Evolutionary conservation across 2,797 vertebrate genomes (phyloP), one percentile per base, ranked within the genome.

Genomic region (Chanos chanos): DNA sequence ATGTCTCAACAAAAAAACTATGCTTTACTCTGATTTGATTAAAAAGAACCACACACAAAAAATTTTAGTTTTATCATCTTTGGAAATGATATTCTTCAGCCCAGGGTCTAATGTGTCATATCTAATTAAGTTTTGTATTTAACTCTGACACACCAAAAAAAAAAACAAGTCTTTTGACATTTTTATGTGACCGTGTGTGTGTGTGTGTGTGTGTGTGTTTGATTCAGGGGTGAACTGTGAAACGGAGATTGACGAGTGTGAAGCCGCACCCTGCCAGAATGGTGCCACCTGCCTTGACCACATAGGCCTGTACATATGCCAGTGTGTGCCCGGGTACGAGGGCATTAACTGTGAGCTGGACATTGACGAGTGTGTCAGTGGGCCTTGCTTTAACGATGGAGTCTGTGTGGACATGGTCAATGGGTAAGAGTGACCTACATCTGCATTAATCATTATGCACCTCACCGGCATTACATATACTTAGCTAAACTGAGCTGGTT

Each of bases 191-290:
- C 41, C 65, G n/a, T 47, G 4, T 49, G 30, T 45, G 5, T 3
- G 18, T 18, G 5, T 12, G 27, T 45, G 10, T 71, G 49, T 67
- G 25, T 45, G 8, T 58, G 34, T 53, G 24, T 28, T 8, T 58
- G 41, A 53, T 58, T 39, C 73, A 81, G 96, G 94, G 7, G 4
- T 82, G 48, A 87, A 87, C 64, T 99, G 96, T 1, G 91, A 95
- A 77, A 72, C 85, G 57, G 92, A 99, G 71, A 80, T 93, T 2
- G 78, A 98, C 12, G 96, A 99, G 68, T 99, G 96, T 25, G 89
- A 86, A 55, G 89, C 75, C 61, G 82, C 79, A 3, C 95, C 95
- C 0, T 99, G 96, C 59, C 84, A 85, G 57, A 91, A 93, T 5
- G 87, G 89, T 0, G 94, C 91, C 48, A 80, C 73, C 0, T 99